Conservation (phyloP, 37 sponge, comb jelly and placozoan genomes). For the Cladorhizidae sp. region DNA sequence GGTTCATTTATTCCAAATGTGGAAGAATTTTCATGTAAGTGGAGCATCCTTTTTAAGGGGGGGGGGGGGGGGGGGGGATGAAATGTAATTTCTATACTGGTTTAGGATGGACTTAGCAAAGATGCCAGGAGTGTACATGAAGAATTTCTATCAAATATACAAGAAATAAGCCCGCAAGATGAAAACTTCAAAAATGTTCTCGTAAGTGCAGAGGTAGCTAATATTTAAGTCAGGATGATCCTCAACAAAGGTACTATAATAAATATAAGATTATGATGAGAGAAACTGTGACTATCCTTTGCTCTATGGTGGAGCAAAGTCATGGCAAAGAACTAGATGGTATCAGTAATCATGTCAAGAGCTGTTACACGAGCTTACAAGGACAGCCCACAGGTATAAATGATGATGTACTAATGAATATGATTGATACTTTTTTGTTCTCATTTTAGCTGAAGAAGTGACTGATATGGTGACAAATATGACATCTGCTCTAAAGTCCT, state of each 20-base stretch:
- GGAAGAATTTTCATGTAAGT: too few species aligned
- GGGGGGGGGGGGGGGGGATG: too few species aligned
- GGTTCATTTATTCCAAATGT: too few species aligned
- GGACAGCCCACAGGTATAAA: background rate
- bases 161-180: background rate
- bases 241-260: background rate
- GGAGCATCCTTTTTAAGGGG: too few species aligned
- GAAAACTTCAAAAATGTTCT: background rate
- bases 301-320: background rate
- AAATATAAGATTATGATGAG: background rate
- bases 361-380: background rate
- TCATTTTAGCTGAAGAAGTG: background rate
- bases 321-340: background rate
- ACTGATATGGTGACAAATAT: constrained; percentile 1
- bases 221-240: background rate
- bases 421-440: background rate
- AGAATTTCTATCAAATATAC: background rate
- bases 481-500: background rate
- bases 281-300: background rate
- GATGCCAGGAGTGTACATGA: background rate
- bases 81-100: too few species aligned
- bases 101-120: background rate
- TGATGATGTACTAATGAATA: background rate
- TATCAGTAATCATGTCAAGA: background rate
- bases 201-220: background rate